Conservation (phyloP, 2,113 vertebrate genomes). For the Motacilla tschutschensis region DNA sequence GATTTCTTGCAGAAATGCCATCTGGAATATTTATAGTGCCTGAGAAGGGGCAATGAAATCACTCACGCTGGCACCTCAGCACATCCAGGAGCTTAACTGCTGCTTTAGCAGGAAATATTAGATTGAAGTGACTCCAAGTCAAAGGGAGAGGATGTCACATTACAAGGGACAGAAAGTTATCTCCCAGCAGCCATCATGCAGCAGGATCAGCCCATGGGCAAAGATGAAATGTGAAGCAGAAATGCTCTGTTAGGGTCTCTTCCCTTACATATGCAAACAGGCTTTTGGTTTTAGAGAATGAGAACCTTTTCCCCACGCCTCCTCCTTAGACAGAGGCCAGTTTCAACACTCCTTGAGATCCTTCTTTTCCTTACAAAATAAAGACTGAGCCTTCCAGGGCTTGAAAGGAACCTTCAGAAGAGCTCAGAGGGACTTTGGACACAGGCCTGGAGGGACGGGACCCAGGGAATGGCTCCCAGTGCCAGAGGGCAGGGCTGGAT, state of each 20-base stretch:
- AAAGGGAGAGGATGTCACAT: not conserved
- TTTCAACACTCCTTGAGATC: not conserved
- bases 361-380: not conserved
- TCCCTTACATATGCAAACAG: fast-evolving
- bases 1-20: constrained; percentile 35
- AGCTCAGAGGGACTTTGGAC: not conserved
- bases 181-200: fast-evolving
- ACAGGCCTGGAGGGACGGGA: not conserved
- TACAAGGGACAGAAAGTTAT: not conserved
- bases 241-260: not conserved
- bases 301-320: fast-evolving
- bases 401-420: not conserved
- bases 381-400: not conserved
- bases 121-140: not conserved
- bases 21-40: constrained; percentile 33
- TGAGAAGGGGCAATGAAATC: not conserved
- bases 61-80: not conserved
- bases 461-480: fast-evolving
- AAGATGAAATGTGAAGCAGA: not conserved
- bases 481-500: fast-evolving
- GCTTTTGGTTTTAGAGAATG: not conserved
- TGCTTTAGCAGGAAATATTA: not conserved
- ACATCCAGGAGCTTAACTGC: not conserved
- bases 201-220: fast-evolving
- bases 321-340: fast-evolving